A percentile compares a stretch with the other conserved stretches of the same genome.
These are phyloP conservation scores for Solea solea DNA, from an alignment of 2,113 vertebrate genomes.

Conservation along the genomic window DNA sequence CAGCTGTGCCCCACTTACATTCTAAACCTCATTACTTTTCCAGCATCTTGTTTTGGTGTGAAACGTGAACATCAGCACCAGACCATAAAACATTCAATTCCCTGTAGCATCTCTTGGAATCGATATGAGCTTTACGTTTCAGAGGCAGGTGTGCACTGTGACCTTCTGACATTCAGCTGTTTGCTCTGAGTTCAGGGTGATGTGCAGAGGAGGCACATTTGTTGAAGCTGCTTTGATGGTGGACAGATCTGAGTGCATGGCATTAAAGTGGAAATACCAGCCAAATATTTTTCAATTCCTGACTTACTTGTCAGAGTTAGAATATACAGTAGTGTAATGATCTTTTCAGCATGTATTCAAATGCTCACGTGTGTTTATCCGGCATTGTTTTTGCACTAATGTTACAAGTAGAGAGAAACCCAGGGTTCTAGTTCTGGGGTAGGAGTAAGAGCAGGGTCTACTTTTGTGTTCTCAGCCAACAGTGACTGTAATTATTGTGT, in stretches of 20 bases:
- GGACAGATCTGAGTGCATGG: conserved; percentile 8
- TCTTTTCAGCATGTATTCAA: too few species aligned
- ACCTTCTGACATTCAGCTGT: conserved; percentile 33
- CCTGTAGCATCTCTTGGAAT: conserved; percentile 30
- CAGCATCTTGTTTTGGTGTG: not conserved
- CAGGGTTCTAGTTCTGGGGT: too few species aligned
- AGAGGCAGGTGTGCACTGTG: conserved; percentile 16
- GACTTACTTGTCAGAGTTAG: too few species aligned
- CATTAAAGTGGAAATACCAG: not conserved
- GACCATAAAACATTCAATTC: conserved; percentile 24
- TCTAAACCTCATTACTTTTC: conserved; percentile 29
- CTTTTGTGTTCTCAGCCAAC: too few species aligned
- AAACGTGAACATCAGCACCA: conserved; percentile 31
- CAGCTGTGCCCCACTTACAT: not conserved
- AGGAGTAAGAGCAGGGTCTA: too few species aligned
- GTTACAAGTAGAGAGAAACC: too few species aligned
- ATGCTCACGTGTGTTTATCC: too few species aligned
- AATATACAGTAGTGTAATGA: too few species aligned
- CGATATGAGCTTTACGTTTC: conserved; percentile 32
- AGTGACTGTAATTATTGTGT: too few species aligned
- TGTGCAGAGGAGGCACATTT: not conserved
- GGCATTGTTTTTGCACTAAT: too few species aligned
- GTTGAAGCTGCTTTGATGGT: conserved; percentile 14
- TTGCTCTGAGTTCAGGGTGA: not conserved
- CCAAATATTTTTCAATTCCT: not conserved